phyloP scores from a whole-genome alignment of 2,888 invertebrate species.

The Subacronicta megacephala region DNA sequence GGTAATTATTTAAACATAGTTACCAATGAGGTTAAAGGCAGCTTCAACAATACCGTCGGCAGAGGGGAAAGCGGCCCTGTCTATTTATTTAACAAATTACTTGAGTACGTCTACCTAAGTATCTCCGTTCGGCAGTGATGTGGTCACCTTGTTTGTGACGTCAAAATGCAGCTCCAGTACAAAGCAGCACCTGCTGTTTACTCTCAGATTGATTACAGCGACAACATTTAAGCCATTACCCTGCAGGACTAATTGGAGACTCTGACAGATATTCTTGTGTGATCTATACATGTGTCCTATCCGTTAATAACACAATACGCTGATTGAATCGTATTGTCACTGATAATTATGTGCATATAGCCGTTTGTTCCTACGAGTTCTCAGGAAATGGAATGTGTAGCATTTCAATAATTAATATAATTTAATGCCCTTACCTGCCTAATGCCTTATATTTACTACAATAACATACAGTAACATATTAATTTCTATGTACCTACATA shows the following conservation, averaged over 20 bases:
- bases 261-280: slow-evolving; percentile 45
- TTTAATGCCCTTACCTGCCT: no score
- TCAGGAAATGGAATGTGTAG: neutral
- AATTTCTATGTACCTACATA: no score
- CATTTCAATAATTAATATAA: no score
- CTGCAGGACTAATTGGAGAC: slow-evolving; percentile 72
- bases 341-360: slow-evolving; percentile 21
- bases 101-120: slow-evolving; percentile 7
- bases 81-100: slow-evolving; percentile 25
- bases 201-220: slow-evolving; percentile 70
- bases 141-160: slow-evolving; percentile 31
- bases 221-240: slow-evolving; percentile 67
- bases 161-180: slow-evolving; percentile 45
- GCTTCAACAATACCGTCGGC: no score
- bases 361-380: slow-evolving; percentile 13
- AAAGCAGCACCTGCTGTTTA: slow-evolving; percentile 71
- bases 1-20: no score
- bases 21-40: no score
- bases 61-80: neutral
- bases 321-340: slow-evolving; percentile 41
- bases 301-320: slow-evolving; percentile 45
- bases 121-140: neutral
- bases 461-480: no score
- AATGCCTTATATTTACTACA: no score
- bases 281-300: slow-evolving; percentile 19